Conservation (phyloP, 1,140 invertebrate species). For the Potamilus streckersoni region DNA sequence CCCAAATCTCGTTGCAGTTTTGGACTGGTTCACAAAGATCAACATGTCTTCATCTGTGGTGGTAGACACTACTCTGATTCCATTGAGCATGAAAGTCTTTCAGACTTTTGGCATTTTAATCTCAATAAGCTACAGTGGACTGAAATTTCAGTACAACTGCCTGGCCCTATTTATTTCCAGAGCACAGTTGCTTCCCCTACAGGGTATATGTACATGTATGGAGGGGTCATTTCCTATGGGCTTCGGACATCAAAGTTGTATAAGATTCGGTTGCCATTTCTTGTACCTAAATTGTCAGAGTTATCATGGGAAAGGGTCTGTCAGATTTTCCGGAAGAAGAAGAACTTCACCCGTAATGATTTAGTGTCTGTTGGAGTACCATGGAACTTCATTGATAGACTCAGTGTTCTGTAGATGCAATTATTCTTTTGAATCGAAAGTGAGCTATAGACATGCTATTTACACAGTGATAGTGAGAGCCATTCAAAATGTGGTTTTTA, state of each 20-base stretch:
- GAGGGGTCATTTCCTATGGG: conserved; percentile 28
- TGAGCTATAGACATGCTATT: too few species aligned
- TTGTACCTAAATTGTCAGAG: conserved; percentile 30
- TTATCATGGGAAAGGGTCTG: conserved; percentile 36
- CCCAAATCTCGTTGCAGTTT: conserved; percentile 35
- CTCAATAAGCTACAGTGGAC: conserved; percentile 34
- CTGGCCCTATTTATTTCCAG: conserved; percentile 38
- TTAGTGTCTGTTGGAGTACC: conserved; percentile 15
- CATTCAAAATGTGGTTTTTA: too few species aligned
- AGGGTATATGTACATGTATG: conserved; percentile 39
- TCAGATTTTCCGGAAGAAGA: conserved; percentile 2
- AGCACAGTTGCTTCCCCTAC: conserved; percentile 31
- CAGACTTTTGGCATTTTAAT: conserved; percentile 36
- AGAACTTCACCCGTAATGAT: not conserved
- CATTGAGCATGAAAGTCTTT: conserved; percentile 14
- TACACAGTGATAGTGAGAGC: too few species aligned
- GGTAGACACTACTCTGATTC: conserved; percentile 26
- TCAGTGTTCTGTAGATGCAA: not conserved
- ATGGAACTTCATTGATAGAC: conserved; percentile 23
- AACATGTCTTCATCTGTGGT: conserved; percentile 36
- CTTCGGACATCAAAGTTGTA: conserved; percentile 29
- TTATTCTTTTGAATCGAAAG: too few species aligned
- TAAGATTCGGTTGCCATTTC: conserved; percentile 26
- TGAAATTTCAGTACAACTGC: conserved; percentile 22
- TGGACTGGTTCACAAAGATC: conserved; percentile 32